Conservation (phyloP, 2,797 vertebrate genomes). For the Picus viridis region DNA sequence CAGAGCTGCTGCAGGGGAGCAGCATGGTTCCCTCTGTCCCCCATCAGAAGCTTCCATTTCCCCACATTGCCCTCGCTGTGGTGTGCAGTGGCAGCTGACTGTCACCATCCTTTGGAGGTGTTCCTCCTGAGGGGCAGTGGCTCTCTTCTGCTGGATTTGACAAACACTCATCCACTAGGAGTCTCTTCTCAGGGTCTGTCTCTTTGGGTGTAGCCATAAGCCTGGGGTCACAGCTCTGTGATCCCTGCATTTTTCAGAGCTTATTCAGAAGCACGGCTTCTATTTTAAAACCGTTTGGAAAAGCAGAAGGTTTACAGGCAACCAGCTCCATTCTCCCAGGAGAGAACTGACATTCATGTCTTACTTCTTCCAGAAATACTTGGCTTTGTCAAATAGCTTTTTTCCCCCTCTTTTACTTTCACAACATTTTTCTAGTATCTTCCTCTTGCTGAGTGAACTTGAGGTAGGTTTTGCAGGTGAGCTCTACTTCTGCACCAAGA, state of each 20-base stretch:
- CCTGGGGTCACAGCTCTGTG: background rate
- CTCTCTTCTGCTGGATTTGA: background rate
- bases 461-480: background rate
- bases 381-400: background rate
- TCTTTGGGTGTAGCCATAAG: background rate
- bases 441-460: background rate
- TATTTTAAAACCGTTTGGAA: background rate
- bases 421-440: background rate
- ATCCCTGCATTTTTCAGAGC: background rate
- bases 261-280: background rate
- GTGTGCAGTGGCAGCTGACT: background rate
- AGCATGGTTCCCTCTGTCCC: background rate
- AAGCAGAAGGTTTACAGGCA: background rate
- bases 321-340: background rate
- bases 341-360: background rate
- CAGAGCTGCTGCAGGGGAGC: background rate
- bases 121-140: background rate
- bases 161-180: background rate
- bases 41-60: background rate
- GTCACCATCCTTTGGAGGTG: background rate
- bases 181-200: background rate
- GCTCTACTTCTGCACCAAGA: background rate
- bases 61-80: fast-evolving
- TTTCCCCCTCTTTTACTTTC: background rate
- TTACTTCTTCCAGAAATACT: background rate